These are phyloP conservation scores for Chrysomela aeneicollis DNA, from an alignment of 2,888 invertebrate species.

Conservation along the genomic window DNA sequence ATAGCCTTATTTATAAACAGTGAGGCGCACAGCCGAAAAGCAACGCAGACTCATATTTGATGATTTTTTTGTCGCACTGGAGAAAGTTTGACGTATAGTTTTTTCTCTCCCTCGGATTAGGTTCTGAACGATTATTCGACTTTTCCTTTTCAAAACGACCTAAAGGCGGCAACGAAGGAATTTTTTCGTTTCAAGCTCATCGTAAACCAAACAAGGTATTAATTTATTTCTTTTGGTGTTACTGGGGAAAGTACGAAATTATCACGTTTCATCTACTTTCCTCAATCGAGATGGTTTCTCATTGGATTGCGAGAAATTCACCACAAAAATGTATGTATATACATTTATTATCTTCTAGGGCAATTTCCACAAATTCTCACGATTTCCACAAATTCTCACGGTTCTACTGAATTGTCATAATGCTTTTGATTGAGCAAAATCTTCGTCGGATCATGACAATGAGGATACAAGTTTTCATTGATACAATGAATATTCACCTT, in stretches of 20 bases:
- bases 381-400: too few relatives aligned
- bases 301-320: background rate
- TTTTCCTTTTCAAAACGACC: background rate
- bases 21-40: constrained; percentile 27
- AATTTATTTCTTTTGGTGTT: background rate
- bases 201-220: background rate
- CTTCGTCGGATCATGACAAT: too few relatives aligned
- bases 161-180: background rate
- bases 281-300: too few relatives aligned
- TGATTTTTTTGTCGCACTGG: constrained; percentile 13
- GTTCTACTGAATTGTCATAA: too few relatives aligned
- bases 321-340: too few relatives aligned
- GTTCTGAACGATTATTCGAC: constrained; percentile 4
- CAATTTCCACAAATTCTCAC: background rate
- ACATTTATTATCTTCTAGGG: background rate
- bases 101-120: constrained; percentile 10
- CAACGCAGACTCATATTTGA: constrained; percentile 19
- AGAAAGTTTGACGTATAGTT: constrained; percentile 18
- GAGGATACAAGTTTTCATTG: too few relatives aligned
- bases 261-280: too few relatives aligned
- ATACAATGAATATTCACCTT: too few relatives aligned
- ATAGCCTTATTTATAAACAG: constrained; percentile 41
- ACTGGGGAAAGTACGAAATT: background rate
- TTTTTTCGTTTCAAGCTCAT: background rate
- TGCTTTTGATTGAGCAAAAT: too few relatives aligned